Evolutionary conservation across 1,140 invertebrate genomes (phyloP), one percentile per base, ranked within the genome.

Genomic region (Spodoptera frugiperda): DNA sequence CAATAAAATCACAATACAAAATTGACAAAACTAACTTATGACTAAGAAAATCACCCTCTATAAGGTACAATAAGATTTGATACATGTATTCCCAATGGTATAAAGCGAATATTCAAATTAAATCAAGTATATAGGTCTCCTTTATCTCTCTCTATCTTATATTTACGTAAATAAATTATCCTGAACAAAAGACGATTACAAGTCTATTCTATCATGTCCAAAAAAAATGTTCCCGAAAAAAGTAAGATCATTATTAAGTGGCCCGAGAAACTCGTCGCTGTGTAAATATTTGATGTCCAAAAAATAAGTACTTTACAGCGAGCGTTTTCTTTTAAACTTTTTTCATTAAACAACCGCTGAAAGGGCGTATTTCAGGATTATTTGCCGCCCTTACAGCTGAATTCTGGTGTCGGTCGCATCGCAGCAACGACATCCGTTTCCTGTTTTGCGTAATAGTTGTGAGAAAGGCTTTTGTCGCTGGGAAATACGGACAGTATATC

Each of bases 381-480:
- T 33, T 53, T 39, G 33, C 15, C 57, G 15, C 61, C 61, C 57
- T 76, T 46, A 39, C 21, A 54, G 30, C 15, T 19, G 74, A 51
- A n/a, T 33, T 33, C 39, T 55, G 49, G 75, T 55, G 63, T 77
- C 68, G 65, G 59, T 17, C 39, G 59, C 57, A 75, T 54, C 46
- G 53, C 59, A 14, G 10, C 33, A 65, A 75, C 72, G 72, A 77
- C 76, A 55, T 77, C 77, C 77, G 78, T 61, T 79, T 79, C 73
- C 68, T 55, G 78, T 76, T 65, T 74, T 57, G 46, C 21, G 59
- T 78, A 82, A 82, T 82, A 82, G 78, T 79, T 80, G 72, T 77
- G 59, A 79, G 79, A 81, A 76, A 82, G 33, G 48, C 78, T 80
- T 77, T 67, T 76, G 72, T 51, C 19, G 46, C 25, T 14, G 14